Percentiles rank a stretch among this genome's conserved stretches.
Conservation (phyloP, 2,113 vertebrate genomes). For the Phodopus roborovskii region DNA sequence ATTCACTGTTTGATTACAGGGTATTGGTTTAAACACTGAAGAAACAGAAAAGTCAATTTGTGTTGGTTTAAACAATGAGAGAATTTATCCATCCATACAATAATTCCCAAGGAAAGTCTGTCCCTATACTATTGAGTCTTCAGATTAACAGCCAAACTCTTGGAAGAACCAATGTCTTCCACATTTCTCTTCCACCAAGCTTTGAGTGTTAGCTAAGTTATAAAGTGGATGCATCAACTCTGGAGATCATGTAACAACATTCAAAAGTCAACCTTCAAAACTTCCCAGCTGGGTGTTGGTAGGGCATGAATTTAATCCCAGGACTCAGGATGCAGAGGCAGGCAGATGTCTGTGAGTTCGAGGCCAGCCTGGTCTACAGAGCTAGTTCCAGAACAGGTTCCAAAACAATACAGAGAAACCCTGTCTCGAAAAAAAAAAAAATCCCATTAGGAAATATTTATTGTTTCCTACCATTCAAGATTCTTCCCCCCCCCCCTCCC, state of each 20-base stretch:
- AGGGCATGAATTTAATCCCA: too few relatives aligned
- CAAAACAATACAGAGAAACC: too few relatives aligned
- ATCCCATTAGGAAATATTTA: neutral
- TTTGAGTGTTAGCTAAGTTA: neutral
- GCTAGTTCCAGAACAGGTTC: too few relatives aligned
- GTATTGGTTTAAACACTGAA: neutral
- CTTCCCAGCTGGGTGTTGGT: neutral
- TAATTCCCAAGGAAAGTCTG: conserved; percentile 2
- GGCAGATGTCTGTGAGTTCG: too few relatives aligned
- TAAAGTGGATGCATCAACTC: neutral
- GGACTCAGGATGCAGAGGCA: too few relatives aligned
- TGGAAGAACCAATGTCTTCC: neutral
- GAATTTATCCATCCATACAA: neutral
- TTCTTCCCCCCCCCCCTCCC: neutral
- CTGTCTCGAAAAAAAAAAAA: too few relatives aligned
- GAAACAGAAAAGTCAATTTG: neutral
- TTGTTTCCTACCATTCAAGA: neutral
- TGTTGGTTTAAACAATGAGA: conserved; percentile 5
- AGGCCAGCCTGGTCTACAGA: too few relatives aligned
- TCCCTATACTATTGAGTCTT: neutral
- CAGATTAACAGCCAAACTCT: neutral
- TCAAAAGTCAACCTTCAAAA: conserved; percentile 16
- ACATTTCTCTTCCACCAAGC: neutral
- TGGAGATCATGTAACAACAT: neutral
- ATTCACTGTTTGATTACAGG: neutral